phyloP scores from a whole-genome alignment of 2,888 invertebrate species.

The Trypoxylon attenuatum region DNA sequence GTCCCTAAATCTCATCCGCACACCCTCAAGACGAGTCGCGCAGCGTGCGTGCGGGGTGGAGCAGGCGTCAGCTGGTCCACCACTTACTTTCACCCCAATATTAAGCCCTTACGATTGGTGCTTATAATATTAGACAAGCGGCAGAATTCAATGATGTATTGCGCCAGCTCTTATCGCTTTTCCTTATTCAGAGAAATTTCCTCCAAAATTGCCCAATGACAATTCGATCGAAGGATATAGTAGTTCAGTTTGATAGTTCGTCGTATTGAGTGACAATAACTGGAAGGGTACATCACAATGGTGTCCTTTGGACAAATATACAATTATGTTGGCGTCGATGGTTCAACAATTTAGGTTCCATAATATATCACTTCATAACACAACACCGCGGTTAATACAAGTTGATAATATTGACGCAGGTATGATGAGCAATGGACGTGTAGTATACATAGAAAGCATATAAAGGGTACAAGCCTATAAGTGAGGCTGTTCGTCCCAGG shows the following conservation, averaged over 20 bases:
- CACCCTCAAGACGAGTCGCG: constrained; percentile 73
- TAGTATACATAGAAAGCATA: constrained; percentile 44
- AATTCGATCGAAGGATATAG: too few relatives aligned
- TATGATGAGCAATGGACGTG: constrained; percentile 65
- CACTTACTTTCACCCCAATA: constrained; percentile 76
- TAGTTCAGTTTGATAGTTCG: too few relatives aligned
- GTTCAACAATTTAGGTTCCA: too few relatives aligned
- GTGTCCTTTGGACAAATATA: too few relatives aligned
- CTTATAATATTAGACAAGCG: constrained; percentile 73
- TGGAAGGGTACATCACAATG: too few relatives aligned
- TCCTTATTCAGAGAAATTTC: constrained; percentile 41
- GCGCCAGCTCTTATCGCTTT: constrained; percentile 56
- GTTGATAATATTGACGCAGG: constrained; percentile 64
- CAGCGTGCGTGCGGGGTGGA: constrained; percentile 71
- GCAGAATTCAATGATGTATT: constrained; percentile 71
- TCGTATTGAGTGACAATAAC: too few relatives aligned
- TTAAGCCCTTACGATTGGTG: constrained; percentile 74
- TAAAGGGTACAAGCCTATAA: constrained; percentile 15
- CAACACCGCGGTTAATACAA: constrained; percentile 65
- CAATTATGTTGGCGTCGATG: too few relatives aligned
- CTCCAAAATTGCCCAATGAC: too few relatives aligned
- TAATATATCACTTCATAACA: constrained; percentile 3
- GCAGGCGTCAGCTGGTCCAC: constrained; percentile 78
- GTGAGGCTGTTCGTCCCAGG: constrained; percentile 15
- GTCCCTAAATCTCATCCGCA: constrained; percentile 74